Evolutionary conservation across 2,113 vertebrate species (phyloP).

Genomic region (Haliaeetus leucogaster): DNA sequence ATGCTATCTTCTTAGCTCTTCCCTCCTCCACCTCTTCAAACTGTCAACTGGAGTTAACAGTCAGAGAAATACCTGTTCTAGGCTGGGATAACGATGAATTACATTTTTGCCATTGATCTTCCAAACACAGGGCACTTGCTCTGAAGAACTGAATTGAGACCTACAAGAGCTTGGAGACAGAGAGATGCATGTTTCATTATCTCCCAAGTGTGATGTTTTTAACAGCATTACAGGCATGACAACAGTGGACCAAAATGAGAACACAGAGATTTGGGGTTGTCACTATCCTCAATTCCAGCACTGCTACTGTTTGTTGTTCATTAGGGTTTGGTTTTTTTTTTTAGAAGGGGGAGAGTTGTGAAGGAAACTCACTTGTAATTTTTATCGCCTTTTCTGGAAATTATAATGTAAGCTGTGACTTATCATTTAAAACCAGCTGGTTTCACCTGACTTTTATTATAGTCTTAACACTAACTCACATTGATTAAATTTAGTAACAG

Average conservation of each 20-base stretch:
- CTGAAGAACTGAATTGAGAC: not conserved
- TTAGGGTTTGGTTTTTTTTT: fast-evolving
- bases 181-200: not conserved
- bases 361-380: not conserved
- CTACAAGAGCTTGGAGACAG: not conserved
- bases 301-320: not conserved
- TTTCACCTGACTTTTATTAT: not conserved
- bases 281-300: not conserved
- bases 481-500: not conserved
- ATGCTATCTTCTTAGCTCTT: not conserved
- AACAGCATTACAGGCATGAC: not conserved
- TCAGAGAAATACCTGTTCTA: not conserved
- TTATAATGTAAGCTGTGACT: not conserved
- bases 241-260: not conserved
- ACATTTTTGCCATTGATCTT: not conserved
- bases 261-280: not conserved
- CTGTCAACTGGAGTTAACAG: not conserved
- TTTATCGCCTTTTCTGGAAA: not conserved
- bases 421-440: not conserved
- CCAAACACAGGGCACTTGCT: not conserved
- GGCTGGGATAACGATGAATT: not conserved
- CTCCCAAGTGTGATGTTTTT: not conserved
- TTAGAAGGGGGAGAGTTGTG: not conserved
- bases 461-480: not conserved
- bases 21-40: not conserved